Conservation (phyloP, 2,888 invertebrate genomes). For the Diarsia brunnea region DNA sequence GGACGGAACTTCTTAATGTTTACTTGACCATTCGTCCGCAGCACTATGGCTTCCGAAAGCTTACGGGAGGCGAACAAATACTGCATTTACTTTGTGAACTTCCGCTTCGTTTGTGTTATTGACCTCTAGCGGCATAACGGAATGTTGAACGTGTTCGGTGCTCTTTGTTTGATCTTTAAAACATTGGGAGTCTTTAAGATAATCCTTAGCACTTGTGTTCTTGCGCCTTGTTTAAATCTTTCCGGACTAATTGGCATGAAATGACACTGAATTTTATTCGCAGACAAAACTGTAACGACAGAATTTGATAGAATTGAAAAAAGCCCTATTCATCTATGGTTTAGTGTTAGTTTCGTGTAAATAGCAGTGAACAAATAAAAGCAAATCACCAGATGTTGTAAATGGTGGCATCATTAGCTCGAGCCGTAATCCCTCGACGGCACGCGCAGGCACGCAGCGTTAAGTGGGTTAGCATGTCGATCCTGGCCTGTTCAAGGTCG, state of each 20-base stretch:
- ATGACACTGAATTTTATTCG: constrained; percentile 1
- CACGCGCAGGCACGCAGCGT: constrained; percentile 83
- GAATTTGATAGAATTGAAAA: constrained; percentile 5
- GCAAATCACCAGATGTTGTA: constrained; percentile 78
- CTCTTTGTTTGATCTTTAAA: constrained; percentile 15
- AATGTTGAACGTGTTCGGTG: background rate
- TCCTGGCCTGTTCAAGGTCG: constrained; percentile 82
- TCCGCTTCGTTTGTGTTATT: constrained; percentile 37
- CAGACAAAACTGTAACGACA: background rate
- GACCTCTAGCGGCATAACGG: constrained; percentile 15
- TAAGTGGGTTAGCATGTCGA: constrained; percentile 87
- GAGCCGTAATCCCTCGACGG: constrained; percentile 79
- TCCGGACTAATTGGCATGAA: background rate
- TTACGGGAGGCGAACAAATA: constrained; percentile 29
- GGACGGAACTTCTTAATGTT: constrained; percentile 63
- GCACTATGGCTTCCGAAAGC: constrained; percentile 31
- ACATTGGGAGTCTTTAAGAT: background rate
- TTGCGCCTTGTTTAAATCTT: background rate
- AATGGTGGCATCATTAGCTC: constrained; percentile 76
- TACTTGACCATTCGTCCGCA: constrained; percentile 59
- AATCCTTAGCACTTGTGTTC: background rate
- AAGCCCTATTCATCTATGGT: constrained; percentile 9
- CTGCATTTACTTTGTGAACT: constrained; percentile 39
- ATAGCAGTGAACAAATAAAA: constrained; percentile 54
- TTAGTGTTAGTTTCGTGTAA: constrained; percentile 44